Base-by-base conservation (phyloP, 2,888 invertebrate species). In the Ichneumoninae sp. region DNA sequence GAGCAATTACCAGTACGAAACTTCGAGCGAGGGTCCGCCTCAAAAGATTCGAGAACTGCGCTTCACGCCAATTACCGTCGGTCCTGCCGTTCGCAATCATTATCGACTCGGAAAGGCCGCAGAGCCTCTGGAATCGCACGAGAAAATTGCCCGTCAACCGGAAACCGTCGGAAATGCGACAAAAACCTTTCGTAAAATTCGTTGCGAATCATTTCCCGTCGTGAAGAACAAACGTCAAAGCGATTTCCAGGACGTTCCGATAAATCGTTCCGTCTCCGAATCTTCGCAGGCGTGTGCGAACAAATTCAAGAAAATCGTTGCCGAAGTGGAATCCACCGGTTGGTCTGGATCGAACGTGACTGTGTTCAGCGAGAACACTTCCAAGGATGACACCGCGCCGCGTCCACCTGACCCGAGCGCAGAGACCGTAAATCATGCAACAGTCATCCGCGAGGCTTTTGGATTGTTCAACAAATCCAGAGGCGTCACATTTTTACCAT, bases 21-120 rank as follows among this genome's bases (percentile, higher is more conserved):
- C 91, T 26, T 89, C 91, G 36, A 90, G 90, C 84, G 91, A 91
- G 54, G 91, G 90, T 5, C 81, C 73, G 13, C 10, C 79, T 63
- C 84, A 80, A 52, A 77, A 65, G 36, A 66, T 57, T 26, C 40
- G 40, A 13, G 76, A 50, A 10, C 30, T 66, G 19, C 76, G 50
- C 30, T 22, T n/a, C 40, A n/a, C 66, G 57, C 40, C 73, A 54
- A 71, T 76, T 33, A 65, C 75, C 44, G 65, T 33, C 33, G 68
- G 1, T 50, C 30, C 26, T 2, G 19, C 22, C 5, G 52, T n/a
- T 33, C 30, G 22, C 50, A 50, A 69, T 44, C 8, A 36, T 50
- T 33, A 13, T 70, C 70, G 1, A n/a, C 50, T 40, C 13, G 65
- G 47, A 16, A 19, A 63, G 13, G 40, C 47, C 47, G 0, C 16